Evolutionary conservation across 2,113 vertebrate genomes (phyloP).

Genomic region (Mesitornis unicolor): DNA sequence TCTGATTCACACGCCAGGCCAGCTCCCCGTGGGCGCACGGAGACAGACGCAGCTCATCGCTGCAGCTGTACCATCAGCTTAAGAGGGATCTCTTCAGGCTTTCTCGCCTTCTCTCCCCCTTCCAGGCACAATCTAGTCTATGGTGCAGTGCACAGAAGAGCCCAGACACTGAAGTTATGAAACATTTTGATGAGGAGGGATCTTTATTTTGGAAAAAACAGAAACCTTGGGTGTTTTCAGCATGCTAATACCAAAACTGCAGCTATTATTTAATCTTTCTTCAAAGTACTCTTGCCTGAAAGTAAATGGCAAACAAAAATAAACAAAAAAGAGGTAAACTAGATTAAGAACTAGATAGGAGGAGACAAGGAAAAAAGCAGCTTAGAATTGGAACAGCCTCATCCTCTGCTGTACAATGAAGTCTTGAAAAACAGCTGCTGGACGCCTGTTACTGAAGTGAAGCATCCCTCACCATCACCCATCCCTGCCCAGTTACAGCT

Average conservation of each 20-base stretch:
- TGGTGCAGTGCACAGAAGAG: not conserved
- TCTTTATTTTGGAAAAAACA: not conserved
- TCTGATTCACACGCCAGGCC: not conserved
- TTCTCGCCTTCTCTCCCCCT: not conserved
- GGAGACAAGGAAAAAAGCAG: not conserved
- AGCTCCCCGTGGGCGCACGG: not conserved
- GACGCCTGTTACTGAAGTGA: not conserved
- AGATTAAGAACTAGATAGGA: not conserved
- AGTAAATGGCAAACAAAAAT: not conserved
- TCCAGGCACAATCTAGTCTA: not conserved
- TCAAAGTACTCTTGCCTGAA: not conserved
- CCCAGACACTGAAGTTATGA: not conserved
- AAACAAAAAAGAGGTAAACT: not conserved
- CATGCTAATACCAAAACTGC: not conserved
- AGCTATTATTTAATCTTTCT: not conserved
- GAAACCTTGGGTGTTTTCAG: not conserved
- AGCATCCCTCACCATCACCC: not conserved
- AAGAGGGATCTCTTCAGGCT: not conserved
- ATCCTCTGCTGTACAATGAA: not conserved
- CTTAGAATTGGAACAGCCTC: not conserved
- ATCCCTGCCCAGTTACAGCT: not conserved
- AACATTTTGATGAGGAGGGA: too few species aligned
- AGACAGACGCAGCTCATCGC: not conserved
- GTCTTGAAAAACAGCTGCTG: not conserved
- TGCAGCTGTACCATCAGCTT: slow-evolving; percentile 17